phyloP scores from a whole-genome alignment of 2,888 invertebrate genomes.

The Nomada ferruginata region DNA sequence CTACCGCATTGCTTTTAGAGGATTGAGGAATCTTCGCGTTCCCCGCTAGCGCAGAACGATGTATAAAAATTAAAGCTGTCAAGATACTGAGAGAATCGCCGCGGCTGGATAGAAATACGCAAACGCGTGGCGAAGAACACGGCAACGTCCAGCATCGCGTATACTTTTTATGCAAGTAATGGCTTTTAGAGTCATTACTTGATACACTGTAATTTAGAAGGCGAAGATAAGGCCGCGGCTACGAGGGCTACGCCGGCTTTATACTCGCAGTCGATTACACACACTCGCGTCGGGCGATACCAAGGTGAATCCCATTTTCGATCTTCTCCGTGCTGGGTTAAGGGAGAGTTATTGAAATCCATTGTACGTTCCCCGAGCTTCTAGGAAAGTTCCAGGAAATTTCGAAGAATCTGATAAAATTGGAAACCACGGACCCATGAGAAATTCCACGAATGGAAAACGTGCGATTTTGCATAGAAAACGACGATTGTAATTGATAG shows the following conservation, averaged over 20 bases:
- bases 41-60: background rate
- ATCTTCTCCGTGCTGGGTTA: conserved; percentile 27
- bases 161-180: conserved; percentile 46
- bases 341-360: conserved; percentile 9
- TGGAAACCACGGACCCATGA: background rate
- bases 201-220: conserved; percentile 66
- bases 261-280: conserved; percentile 54
- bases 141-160: conserved; percentile 9
- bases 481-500: background rate
- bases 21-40: background rate
- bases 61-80: conserved; percentile 39
- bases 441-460: background rate
- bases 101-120: conserved; percentile 8
- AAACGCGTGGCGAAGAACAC: conserved; percentile 25
- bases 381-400: conserved; percentile 10
- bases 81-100: conserved; percentile 44
- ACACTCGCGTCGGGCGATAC: conserved; percentile 33
- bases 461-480: background rate
- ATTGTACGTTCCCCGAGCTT: conserved; percentile 14
- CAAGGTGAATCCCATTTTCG: conserved; percentile 52
- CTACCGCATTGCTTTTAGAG: background rate
- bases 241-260: conserved; percentile 37
- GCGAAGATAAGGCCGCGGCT: conserved; percentile 46
- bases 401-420: conserved; percentile 14
- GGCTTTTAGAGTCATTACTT: conserved; percentile 64